Evolutionary conservation across 2,888 invertebrate species (phyloP).

Genomic region (Drosophila nr. perissopoda): DNA sequence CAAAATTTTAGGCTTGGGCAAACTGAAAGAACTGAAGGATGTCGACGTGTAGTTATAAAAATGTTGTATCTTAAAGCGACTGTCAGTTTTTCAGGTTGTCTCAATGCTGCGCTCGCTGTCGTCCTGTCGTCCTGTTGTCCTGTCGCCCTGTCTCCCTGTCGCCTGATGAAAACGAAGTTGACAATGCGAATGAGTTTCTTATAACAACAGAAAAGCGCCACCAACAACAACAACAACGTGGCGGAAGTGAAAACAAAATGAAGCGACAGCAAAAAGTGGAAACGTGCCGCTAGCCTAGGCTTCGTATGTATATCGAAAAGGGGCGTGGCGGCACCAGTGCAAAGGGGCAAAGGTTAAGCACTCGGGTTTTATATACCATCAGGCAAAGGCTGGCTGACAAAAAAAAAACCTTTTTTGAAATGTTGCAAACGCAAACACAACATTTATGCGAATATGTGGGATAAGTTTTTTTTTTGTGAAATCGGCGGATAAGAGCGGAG

Average conservation of each 20-base stretch:
- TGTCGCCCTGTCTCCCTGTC: constrained; percentile 32
- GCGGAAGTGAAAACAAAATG: constrained; percentile 70
- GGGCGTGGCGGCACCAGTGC: background rate
- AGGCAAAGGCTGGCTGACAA: background rate
- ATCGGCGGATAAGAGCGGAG: background rate
- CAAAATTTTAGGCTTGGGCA: constrained; percentile 46
- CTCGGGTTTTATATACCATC: constrained; percentile 43
- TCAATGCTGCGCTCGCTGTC: constrained; percentile 5
- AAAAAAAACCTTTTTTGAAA: constrained; percentile 41
- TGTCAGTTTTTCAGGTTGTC: constrained; percentile 62
- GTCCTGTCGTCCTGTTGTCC: background rate
- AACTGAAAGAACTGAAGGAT: constrained; percentile 37
- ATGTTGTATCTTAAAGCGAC: constrained; percentile 74
- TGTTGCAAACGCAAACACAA: constrained; percentile 58
- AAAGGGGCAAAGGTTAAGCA: constrained; percentile 61
- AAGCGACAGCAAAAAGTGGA: constrained; percentile 77
- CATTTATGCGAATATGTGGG: constrained; percentile 51
- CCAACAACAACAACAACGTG: constrained; percentile 22
- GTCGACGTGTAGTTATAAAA: constrained; percentile 76
- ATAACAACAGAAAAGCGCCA: constrained; percentile 57
- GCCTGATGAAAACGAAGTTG: constrained; percentile 78
- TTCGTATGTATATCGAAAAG: constrained; percentile 8
- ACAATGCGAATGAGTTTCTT: constrained; percentile 80
- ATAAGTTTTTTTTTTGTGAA: constrained; percentile 25
- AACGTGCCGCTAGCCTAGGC: constrained; percentile 65